A percentile compares a stretch with the other conserved stretches of the same genome.
These are phyloP conservation scores for Neodiprion fabricii DNA, from an alignment of 1,140 invertebrate genomes.

Conservation along the genomic window DNA sequence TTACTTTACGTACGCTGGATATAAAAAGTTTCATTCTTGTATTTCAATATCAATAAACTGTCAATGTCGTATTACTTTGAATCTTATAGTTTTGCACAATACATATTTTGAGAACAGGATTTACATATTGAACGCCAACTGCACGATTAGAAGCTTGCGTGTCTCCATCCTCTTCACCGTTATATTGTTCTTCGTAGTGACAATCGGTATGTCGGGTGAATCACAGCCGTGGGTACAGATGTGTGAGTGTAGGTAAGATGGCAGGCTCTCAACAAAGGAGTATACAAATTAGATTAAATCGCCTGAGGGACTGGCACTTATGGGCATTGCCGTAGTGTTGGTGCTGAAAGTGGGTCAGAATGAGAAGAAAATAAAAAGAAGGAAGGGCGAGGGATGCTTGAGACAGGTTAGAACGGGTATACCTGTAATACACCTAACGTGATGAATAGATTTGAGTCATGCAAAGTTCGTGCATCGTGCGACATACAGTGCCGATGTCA, in stretches of 20 bases:
- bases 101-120: too few relatives aligned
- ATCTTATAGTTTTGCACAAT: too few relatives aligned
- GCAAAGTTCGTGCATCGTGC: neutral
- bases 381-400: neutral
- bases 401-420: neutral
- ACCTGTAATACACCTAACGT: neutral
- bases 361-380: neutral
- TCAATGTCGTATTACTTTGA: too few relatives aligned
- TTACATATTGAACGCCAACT: too few relatives aligned
- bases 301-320: slow-evolving; percentile 54
- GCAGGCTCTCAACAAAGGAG: slow-evolving; percentile 54
- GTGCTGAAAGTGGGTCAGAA: neutral
- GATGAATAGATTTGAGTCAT: neutral
- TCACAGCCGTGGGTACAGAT: neutral
- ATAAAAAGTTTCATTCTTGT: too few relatives aligned
- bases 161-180: neutral
- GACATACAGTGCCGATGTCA: too few relatives aligned
- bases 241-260: neutral
- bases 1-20: too few relatives aligned
- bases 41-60: too few relatives aligned
- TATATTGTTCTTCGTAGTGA: neutral
- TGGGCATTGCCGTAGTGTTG: neutral
- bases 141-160: neutral
- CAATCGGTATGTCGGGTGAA: neutral
- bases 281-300: slow-evolving; percentile 63